Evolutionary conservation across 2,888 invertebrate species (phyloP).

Genomic region (Nephrotoma guestfalica): DNA sequence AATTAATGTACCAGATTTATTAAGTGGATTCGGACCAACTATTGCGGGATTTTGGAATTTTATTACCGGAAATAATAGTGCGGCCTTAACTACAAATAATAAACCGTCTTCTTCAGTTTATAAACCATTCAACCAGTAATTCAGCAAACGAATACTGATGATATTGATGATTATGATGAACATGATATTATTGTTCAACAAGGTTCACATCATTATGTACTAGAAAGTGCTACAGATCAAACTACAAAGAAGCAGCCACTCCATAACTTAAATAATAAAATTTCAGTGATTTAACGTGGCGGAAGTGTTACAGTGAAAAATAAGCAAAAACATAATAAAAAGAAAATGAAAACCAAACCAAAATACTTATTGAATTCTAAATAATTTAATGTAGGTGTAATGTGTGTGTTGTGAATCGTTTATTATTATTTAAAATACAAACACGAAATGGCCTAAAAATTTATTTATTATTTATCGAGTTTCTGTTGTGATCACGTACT

Average conservation of each 20-base stretch:
- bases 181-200: not conserved
- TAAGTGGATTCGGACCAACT: constrained; percentile 16
- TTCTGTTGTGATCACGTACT: not conserved
- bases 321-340: not conserved
- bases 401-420: not conserved
- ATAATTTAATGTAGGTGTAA: not conserved
- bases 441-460: not conserved
- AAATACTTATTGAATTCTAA: not conserved
- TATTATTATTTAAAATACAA: not conserved
- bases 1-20: constrained; percentile 45
- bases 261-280: not conserved
- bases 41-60: not conserved
- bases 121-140: not conserved
- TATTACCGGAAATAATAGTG: not conserved
- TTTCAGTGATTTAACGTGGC: not conserved
- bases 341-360: not conserved
- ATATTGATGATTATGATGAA: not conserved
- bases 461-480: not conserved
- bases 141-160: not conserved
- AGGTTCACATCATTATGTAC: not conserved
- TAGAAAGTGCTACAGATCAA: not conserved
- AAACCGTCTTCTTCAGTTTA: not conserved
- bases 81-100: not conserved
- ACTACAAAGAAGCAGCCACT: not conserved
- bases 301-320: not conserved